Base-by-base conservation (phyloP, 2,113 vertebrate species). In the Poeciliopsis occidentalis region DNA sequence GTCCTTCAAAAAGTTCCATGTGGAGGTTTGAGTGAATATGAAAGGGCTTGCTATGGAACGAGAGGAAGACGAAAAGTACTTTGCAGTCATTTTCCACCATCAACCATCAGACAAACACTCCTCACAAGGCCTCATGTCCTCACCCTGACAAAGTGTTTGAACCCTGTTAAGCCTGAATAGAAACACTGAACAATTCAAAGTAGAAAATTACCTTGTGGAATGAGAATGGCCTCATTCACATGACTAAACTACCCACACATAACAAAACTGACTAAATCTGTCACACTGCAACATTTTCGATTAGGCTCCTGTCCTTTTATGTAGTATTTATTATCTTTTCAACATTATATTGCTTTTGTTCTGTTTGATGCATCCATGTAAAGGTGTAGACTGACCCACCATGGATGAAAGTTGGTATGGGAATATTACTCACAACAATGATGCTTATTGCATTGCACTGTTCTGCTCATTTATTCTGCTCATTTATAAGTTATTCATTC, bases 1-100 rank as follows among this genome's bases (percentile, higher is more conserved):
- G 66, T 76, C 82, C 77, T 89, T 84, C 71, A 83, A 89, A 84
- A 69, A 73, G 66, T 81, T 83, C 8, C 61, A 69, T 75, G 72
- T 62, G 37, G 30, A 75, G 64, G 41, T 78, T 79, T 72, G 19
- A 75, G 73, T 57, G 72, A 86, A 85, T 77, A 41, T 44, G 66
- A 78, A 76, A 88, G 73, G 68, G 29, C 72, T 81, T 64, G 64
- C 81, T 84, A 83, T 74, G 67, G 62, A 75, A 71, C 60, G 78
- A 71, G 29, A 24, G 67, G 60, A 76, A 69, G 0, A 13, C 29
- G 61, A 68, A 79, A 61, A n/a, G 39, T 76, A 84, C 88, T 88
- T 69, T 54, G 79, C 60, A 67, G 44, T 79, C 73, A 66, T 84
- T 82, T 78, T 64, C 29, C 29, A 27, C 27, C 69, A 66, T 69